Percentiles rank a stretch among this genome's conserved stretches.
Evolutionary conservation across 2,113 vertebrate genomes (phyloP).

Genomic region (Pedionomus torquatus): DNA sequence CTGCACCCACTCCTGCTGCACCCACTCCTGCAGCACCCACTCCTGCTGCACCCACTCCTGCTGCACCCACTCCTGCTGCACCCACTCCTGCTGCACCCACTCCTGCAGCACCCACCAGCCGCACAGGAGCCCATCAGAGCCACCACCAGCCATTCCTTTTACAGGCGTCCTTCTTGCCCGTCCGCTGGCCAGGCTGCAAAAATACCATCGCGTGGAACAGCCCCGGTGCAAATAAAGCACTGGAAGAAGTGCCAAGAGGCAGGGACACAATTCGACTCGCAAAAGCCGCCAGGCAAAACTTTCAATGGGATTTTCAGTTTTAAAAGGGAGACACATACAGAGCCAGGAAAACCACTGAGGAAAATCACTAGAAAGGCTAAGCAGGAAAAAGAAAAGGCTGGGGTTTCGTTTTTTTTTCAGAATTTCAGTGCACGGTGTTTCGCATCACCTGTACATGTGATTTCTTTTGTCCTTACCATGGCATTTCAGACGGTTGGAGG

Average conservation of each 20-base stretch:
- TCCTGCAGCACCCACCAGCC: neutral
- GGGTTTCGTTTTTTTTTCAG: neutral
- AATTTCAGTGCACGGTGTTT: neutral
- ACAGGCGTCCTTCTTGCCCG: neutral
- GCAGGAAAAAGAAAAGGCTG: neutral
- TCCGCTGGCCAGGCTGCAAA: neutral
- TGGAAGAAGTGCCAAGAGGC: neutral
- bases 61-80: neutral
- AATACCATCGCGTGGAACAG: neutral
- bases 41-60: neutral
- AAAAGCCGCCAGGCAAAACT: neutral
- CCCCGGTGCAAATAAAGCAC: neutral
- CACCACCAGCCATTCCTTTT: neutral
- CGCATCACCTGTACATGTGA: neutral
- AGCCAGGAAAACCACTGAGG: neutral
- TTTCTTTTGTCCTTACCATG: neutral
- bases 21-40: neutral
- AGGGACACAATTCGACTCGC: neutral
- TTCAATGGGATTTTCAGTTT: neutral
- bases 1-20: neutral
- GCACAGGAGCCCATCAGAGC: neutral
- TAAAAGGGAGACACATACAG: neutral
- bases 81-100: neutral
- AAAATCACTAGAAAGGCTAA: neutral
- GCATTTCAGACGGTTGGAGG: neutral